Conservation (phyloP, 2,888 invertebrate species). For the Dugesia japonica region DNA sequence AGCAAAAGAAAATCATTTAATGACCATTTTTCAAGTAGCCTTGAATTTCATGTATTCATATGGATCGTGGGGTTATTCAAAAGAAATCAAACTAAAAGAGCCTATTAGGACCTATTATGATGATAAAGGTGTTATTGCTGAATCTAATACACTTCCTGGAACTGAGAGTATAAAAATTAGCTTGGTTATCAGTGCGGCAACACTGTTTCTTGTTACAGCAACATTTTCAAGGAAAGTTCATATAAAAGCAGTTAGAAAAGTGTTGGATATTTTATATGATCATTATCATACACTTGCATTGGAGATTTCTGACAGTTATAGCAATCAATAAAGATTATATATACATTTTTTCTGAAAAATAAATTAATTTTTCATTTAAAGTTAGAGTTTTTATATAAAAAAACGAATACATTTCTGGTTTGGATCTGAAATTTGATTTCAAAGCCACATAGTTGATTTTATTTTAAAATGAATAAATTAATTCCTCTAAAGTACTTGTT, state of each 20-base stretch:
- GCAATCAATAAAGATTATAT: no score
- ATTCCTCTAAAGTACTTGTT: no score
- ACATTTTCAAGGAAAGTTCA: background rate
- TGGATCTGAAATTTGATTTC: no score
- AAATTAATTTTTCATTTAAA: no score
- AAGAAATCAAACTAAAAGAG: background rate
- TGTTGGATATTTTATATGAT: background rate
- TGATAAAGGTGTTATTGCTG: background rate
- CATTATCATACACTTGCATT: background rate
- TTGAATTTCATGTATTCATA: background rate
- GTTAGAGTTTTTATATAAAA: no score
- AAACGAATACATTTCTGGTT: no score
- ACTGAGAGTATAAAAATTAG: background rate
- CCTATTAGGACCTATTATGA: background rate
- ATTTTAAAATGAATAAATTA: no score
- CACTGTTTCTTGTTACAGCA: background rate
- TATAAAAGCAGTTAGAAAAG: background rate
- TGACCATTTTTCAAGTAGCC: background rate
- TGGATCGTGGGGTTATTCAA: background rate
- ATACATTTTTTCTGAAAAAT: no score
- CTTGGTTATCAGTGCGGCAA: background rate
- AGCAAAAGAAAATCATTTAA: background rate
- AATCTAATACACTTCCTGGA: background rate
- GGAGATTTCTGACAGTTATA: background rate
- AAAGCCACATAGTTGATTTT: no score